Evolutionary conservation across 2,797 vertebrate species (phyloP).

Genomic region (Melopsittacus undulatus): DNA sequence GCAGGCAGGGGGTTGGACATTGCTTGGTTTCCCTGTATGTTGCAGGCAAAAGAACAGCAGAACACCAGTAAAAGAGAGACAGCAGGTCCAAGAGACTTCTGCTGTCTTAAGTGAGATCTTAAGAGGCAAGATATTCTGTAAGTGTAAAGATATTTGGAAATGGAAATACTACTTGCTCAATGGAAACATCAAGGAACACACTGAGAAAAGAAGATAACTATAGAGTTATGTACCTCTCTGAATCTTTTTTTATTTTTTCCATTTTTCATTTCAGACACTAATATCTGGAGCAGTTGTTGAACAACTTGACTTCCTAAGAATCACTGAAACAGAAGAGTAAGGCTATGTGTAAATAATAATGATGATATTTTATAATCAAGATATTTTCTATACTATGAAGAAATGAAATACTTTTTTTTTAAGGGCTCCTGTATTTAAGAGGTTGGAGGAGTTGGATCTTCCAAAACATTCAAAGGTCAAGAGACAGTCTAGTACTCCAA

Average conservation of each 20-base stretch:
- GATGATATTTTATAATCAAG: background rate
- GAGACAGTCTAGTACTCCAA: constrained; percentile 90
- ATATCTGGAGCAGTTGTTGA: constrained; percentile 96
- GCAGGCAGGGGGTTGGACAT: background rate
- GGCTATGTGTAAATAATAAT: constrained; percentile 34
- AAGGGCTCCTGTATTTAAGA: constrained; percentile 93
- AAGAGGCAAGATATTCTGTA: background rate
- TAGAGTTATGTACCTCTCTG: background rate
- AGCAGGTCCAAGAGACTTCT: background rate
- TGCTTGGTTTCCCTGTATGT: background rate
- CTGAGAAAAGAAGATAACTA: background rate
- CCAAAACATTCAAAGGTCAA: constrained; percentile 98
- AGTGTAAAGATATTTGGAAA: background rate
- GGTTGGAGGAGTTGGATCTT: constrained; percentile 93
- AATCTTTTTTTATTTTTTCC: background rate
- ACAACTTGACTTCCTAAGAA: constrained; percentile 94
- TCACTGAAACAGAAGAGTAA: constrained; percentile 92
- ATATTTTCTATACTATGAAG: background rate
- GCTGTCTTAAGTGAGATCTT: background rate
- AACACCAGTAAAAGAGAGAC: background rate
- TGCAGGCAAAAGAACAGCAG: background rate
- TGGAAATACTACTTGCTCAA: background rate
- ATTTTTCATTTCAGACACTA: constrained; percentile 84
- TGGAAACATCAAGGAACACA: background rate
- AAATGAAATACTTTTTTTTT: background rate